phyloP scores from a whole-genome alignment of 2,888 invertebrate genomes.

The Drosophila koepferae region DNA sequence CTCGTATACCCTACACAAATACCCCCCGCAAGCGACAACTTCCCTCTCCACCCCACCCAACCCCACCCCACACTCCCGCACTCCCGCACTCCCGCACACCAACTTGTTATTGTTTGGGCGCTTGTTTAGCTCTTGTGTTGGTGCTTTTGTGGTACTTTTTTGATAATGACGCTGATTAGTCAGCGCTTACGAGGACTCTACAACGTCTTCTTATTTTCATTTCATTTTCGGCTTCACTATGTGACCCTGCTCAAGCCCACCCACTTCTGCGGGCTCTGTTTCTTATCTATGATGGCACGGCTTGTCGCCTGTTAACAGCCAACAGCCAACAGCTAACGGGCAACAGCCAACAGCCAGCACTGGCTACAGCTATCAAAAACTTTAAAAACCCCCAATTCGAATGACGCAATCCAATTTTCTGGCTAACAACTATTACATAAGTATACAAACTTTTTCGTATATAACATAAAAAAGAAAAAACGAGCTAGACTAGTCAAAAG shows the following conservation, averaged over 20 bases:
- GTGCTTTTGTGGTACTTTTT: constrained; percentile 54
- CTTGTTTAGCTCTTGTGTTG: constrained; percentile 49
- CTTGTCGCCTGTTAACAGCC: constrained; percentile 33
- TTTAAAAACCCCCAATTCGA: constrained; percentile 42
- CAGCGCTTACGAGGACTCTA: constrained; percentile 74
- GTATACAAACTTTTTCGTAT: background rate
- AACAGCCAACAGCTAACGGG: background rate
- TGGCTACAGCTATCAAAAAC: constrained; percentile 39
- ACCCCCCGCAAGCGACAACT: too few relatives aligned
- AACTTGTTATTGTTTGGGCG: constrained; percentile 35
- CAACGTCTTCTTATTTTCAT: constrained; percentile 53
- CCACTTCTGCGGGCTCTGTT: constrained; percentile 26
- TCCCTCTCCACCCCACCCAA: background rate
- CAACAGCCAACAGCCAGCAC: background rate
- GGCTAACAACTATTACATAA: constrained; percentile 16
- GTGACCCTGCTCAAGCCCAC: background rate
- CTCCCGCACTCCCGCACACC: too few relatives aligned
- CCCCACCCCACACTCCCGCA: background rate
- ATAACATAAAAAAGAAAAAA: background rate
- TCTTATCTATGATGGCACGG: constrained; percentile 47
- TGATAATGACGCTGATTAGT: constrained; percentile 75
- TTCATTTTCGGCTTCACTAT: constrained; percentile 22
- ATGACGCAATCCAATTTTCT: constrained; percentile 43
- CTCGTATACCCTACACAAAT: background rate
- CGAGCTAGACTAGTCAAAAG: background rate